Percentiles rank a stretch among this genome's conserved stretches.
Evolutionary conservation across 1,140 invertebrate genomes (phyloP).

Genomic region (Hormaphis cornu): DNA sequence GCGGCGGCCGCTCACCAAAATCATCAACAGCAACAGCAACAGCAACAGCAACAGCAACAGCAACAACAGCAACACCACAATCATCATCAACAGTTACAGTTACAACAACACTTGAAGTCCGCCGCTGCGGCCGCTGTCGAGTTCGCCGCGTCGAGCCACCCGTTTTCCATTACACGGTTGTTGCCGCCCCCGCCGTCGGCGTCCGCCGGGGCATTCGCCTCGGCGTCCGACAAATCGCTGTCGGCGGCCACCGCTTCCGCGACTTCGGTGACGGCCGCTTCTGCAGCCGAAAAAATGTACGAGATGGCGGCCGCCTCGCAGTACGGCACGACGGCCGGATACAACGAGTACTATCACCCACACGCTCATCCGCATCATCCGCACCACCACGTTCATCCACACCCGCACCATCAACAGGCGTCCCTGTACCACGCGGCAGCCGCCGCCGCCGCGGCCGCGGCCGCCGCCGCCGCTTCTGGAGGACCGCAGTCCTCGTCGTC

Average conservation of each 20-base stretch:
- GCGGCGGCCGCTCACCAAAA: conserved; percentile 33
- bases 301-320: conserved; percentile 22
- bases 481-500: background rate
- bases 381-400: conserved; percentile 67
- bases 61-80: conserved; percentile 43
- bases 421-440: conserved; percentile 61
- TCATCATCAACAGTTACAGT: conserved; percentile 34
- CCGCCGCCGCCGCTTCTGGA: background rate
- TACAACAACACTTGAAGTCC: conserved; percentile 42
- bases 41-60: conserved; percentile 42
- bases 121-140: conserved; percentile 42
- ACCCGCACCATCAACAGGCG: conserved; percentile 74
- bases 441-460: conserved; percentile 49
- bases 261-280: background rate
- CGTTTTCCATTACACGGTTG: conserved; percentile 87
- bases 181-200: conserved; percentile 72
- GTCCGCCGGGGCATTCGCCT: conserved; percentile 43
- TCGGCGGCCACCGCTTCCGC: background rate
- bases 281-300: conserved; percentile 18
- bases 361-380: conserved; percentile 53
- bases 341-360: conserved; percentile 41
- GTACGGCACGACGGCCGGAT: conserved; percentile 42
- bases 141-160: conserved; percentile 72
- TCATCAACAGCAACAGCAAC: conserved; percentile 34
- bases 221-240: conserved; percentile 39